These are phyloP conservation scores for Sinocyclocheilus rhinocerous DNA, from an alignment of 2,113 vertebrate genomes.

Conservation along the genomic window DNA sequence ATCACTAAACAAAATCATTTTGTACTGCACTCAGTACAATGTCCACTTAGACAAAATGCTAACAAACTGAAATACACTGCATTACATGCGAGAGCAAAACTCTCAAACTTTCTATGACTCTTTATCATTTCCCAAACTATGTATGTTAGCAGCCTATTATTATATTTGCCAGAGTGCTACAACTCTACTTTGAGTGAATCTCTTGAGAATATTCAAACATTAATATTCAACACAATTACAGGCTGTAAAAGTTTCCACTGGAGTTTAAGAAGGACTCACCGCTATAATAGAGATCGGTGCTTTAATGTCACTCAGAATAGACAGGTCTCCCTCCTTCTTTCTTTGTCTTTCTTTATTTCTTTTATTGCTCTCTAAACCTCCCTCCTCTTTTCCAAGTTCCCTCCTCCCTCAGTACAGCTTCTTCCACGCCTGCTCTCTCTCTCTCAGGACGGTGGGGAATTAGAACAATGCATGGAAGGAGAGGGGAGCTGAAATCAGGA, in stretches of 20 bases:
- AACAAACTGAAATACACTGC: not conserved
- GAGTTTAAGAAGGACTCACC: slow-evolving; percentile 33
- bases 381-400: slow-evolving; percentile 29
- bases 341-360: slow-evolving; percentile 40
- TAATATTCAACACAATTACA: slow-evolving; percentile 19
- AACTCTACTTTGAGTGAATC: not conserved
- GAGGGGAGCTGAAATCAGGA: slow-evolving; percentile 26
- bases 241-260: not conserved
- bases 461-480: slow-evolving; percentile 53
- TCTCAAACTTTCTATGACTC: not conserved
- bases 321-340: slow-evolving; percentile 33
- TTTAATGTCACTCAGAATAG: slow-evolving; percentile 37
- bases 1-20: not conserved
- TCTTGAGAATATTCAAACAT: not conserved
- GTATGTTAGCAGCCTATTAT: not conserved
- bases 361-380: slow-evolving; percentile 29
- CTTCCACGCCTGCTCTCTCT: slow-evolving; percentile 27
- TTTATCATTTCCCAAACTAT: not conserved
- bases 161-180: not conserved
- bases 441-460: slow-evolving; percentile 56
- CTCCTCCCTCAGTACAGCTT: slow-evolving; percentile 39
- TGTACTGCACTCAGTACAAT: not conserved
- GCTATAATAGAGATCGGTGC: not conserved
- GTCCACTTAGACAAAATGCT: not conserved
- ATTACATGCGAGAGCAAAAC: not conserved